A percentile compares a stretch with the other conserved stretches of the same genome.
These are phyloP conservation scores for Tympanuchus pallidicinctus DNA, from an alignment of 2,113 vertebrate genomes.

Conservation along the genomic window DNA sequence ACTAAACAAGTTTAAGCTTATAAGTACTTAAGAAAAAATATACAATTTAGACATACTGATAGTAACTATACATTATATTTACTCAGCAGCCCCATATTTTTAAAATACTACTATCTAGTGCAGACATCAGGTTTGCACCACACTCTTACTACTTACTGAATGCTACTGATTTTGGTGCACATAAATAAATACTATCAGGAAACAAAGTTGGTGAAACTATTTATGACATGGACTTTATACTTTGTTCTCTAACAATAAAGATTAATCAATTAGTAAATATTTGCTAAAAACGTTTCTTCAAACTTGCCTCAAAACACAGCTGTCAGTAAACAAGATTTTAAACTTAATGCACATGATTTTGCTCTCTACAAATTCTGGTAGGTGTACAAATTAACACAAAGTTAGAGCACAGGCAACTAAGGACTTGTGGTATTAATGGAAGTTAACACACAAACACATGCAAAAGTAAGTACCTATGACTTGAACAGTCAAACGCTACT, in stretches of 20 bases:
- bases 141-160: background rate
- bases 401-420: background rate
- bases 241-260: background rate
- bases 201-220: background rate
- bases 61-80: background rate
- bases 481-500: background rate
- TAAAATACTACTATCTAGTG: background rate
- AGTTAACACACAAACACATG: background rate
- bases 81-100: background rate
- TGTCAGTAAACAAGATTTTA: background rate
- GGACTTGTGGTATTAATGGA: background rate
- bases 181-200: background rate
- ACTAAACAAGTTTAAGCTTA: background rate
- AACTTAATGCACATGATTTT: background rate
- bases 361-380: background rate
- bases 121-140: background rate
- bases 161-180: background rate
- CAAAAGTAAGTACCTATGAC: background rate
- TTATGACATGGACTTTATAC: background rate
- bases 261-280: background rate
- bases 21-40: background rate
- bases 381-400: background rate
- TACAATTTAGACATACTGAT: background rate
- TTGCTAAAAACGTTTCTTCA: background rate
- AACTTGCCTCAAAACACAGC: background rate